A percentile compares a stretch with the other conserved stretches of the same genome.
These are phyloP conservation scores for Mythimna pallens DNA, from an alignment of 2,888 invertebrate species.

Conservation along the genomic window DNA sequence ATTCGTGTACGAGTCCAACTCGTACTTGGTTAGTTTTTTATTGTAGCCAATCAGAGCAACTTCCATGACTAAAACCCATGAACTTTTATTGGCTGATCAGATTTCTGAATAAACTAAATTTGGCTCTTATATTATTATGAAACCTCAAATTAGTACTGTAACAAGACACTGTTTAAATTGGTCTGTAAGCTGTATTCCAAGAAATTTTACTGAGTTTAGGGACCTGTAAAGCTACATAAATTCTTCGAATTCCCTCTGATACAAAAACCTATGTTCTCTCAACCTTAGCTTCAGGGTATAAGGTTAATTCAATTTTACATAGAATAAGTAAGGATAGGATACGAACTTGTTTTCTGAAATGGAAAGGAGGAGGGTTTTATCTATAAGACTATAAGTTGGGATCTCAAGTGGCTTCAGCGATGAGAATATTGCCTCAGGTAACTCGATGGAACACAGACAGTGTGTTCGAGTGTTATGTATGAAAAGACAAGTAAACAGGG, in stretches of 20 bases:
- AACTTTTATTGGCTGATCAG: background rate
- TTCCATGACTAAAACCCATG: background rate
- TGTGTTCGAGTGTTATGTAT: background rate
- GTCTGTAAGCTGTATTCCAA: background rate
- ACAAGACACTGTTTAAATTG: constrained; percentile 12
- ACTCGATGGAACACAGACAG: constrained; percentile 6
- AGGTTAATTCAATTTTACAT: constrained; percentile 33
- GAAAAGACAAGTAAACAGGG: background rate
- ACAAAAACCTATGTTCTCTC: constrained; percentile 27
- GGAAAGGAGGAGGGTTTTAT: constrained; percentile 28
- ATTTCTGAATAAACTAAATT: constrained; percentile 18
- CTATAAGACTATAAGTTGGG: constrained; percentile 24
- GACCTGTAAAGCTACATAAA: constrained; percentile 8
- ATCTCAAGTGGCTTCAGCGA: constrained; percentile 29
- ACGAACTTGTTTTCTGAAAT: constrained; percentile 25
- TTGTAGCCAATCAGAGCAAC: background rate
- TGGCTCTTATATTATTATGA: background rate
- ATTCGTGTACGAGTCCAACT: no score
- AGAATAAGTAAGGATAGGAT: constrained; percentile 1
- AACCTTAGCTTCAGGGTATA: background rate
- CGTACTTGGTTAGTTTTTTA: no score
- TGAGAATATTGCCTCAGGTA: constrained; percentile 22
- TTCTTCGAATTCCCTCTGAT: constrained; percentile 10
- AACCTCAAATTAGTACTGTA: constrained; percentile 5
- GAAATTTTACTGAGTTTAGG: constrained; percentile 24